These are phyloP conservation scores for Xiphophorus couchianus DNA, from an alignment of 2,113 vertebrate species.

Conservation along the genomic window DNA sequence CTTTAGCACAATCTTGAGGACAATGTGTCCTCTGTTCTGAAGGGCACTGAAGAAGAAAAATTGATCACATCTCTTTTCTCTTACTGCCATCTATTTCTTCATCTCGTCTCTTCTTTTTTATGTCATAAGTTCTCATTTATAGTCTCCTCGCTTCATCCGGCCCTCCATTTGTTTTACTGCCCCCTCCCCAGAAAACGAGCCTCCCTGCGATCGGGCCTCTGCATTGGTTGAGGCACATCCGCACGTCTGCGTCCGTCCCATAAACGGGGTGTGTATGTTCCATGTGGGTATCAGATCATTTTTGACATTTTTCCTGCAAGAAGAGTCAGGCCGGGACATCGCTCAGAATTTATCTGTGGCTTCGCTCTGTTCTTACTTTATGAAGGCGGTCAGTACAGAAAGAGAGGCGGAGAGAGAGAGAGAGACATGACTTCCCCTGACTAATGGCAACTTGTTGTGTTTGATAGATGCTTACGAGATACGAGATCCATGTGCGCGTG, in stretches of 20 bases:
- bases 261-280: conserved; percentile 52
- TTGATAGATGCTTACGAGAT: conserved; percentile 51
- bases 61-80: conserved; percentile 55
- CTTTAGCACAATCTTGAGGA: conserved; percentile 64
- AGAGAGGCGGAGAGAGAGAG: background rate
- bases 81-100: conserved; percentile 26
- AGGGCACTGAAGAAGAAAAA: conserved; percentile 62
- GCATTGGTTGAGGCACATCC: conserved; percentile 1
- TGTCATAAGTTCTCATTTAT: conserved; percentile 45
- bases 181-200: conserved; percentile 1
- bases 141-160: conserved; percentile 28
- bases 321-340: conserved; percentile 35
- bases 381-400: conserved; percentile 53
- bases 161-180: conserved; percentile 30
- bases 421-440: conserved; percentile 18
- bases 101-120: conserved; percentile 18
- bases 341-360: conserved; percentile 52
- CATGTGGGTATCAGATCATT: conserved; percentile 55
- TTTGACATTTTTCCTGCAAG: conserved; percentile 34
- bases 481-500: conserved; percentile 32
- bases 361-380: conserved; percentile 53
- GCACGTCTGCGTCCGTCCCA: conserved; percentile 18
- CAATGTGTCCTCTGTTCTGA: conserved; percentile 53
- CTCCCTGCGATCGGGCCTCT: conserved; percentile 1
- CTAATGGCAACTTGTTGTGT: conserved; percentile 42